Conservation (phyloP, 2,113 vertebrate species). For the Macquaria australasica region DNA sequence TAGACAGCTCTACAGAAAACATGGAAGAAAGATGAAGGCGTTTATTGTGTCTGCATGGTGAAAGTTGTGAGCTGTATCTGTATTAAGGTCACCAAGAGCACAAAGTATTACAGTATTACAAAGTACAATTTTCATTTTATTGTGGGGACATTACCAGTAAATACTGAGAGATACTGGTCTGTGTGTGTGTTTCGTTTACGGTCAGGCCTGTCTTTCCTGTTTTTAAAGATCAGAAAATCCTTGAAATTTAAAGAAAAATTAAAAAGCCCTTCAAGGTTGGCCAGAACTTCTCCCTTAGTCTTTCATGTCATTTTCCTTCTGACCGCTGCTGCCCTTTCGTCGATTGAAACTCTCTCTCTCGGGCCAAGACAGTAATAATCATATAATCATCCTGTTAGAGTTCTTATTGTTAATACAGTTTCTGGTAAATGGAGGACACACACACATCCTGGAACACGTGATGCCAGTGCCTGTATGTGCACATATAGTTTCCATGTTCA, state of each 20-base stretch:
- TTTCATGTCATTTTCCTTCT: constrained; percentile 69
- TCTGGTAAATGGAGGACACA: constrained; percentile 70
- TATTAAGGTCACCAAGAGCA: constrained; percentile 5
- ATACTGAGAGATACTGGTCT: not conserved
- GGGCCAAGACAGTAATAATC: constrained; percentile 67
- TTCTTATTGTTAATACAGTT: constrained; percentile 71
- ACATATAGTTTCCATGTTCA: constrained; percentile 22
- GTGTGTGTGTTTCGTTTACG: constrained; percentile 27
- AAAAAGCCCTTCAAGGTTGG: constrained; percentile 34
- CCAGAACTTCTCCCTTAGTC: constrained; percentile 61
- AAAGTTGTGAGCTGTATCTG: constrained; percentile 24
- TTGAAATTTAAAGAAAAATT: constrained; percentile 53
- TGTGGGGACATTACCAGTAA: constrained; percentile 26
- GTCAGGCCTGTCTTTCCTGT: constrained; percentile 44
- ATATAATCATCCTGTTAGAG: constrained; percentile 70
- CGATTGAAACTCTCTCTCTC: constrained; percentile 37
- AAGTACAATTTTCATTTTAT: constrained; percentile 28
- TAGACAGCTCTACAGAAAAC: not conserved
- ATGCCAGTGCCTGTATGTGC: constrained; percentile 1
- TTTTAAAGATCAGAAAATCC: constrained; percentile 59
- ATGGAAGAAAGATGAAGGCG: not conserved
- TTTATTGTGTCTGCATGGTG: constrained; percentile 10
- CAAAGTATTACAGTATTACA: constrained; percentile 6
- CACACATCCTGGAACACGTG: constrained; percentile 42
- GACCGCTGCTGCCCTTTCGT: constrained; percentile 69